These are phyloP conservation scores for Sigmodon hispidus DNA, from an alignment of 2,113 vertebrate species.

Conservation along the genomic window DNA sequence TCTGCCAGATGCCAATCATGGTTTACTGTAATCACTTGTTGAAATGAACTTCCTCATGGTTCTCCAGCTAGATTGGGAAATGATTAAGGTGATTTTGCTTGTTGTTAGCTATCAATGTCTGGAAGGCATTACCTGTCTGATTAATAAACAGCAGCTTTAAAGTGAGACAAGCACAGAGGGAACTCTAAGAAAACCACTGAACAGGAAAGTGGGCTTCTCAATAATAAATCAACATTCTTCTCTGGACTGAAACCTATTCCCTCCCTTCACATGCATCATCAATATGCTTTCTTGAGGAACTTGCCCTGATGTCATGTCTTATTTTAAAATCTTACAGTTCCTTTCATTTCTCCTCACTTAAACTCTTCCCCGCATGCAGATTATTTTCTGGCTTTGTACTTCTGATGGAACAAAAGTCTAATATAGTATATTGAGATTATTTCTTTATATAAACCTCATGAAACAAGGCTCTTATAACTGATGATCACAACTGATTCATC, in stretches of 20 bases:
- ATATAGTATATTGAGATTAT: background rate
- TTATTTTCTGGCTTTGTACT: background rate
- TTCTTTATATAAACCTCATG: background rate
- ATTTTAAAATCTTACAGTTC: background rate
- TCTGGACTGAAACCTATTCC: background rate
- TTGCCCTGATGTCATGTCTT: background rate
- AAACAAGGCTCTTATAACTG: background rate
- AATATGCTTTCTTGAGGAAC: slow-evolving; percentile 12
- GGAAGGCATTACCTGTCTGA: background rate
- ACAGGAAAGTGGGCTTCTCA: background rate
- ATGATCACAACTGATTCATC: background rate
- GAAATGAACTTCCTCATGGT: background rate
- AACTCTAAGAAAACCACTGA: background rate
- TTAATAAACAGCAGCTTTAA: background rate
- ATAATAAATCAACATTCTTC: slow-evolving; percentile 4
- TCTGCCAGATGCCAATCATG: background rate
- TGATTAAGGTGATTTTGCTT: background rate
- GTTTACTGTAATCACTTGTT: background rate
- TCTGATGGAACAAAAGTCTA: background rate
- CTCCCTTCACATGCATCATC: background rate
- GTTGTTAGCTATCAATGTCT: background rate
- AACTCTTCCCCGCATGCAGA: background rate
- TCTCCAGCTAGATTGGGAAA: background rate
- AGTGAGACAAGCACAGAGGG: background rate
- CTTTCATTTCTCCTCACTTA: background rate